These are phyloP conservation scores for Numenius phaeopus DNA, from an alignment of 2,797 vertebrate genomes.

Conservation along the genomic window DNA sequence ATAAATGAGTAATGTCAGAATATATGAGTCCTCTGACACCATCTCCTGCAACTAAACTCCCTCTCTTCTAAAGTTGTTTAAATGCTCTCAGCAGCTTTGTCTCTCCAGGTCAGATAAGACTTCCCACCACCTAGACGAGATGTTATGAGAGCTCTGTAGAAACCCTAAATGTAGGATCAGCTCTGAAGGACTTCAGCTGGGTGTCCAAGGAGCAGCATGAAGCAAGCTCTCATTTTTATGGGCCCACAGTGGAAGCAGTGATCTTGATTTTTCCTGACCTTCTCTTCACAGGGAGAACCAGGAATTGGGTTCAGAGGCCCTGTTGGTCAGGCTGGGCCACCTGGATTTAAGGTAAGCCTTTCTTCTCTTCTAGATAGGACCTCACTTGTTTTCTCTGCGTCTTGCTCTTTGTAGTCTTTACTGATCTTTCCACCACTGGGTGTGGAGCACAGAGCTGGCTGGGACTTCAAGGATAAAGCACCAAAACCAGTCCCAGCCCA, in stretches of 20 bases:
- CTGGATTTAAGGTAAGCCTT: slow-evolving; percentile 86
- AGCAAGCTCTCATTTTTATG: background rate
- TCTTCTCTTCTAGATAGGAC: background rate
- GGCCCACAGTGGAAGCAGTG: background rate
- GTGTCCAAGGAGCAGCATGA: background rate
- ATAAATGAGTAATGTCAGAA: background rate
- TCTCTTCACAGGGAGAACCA: slow-evolving; percentile 86
- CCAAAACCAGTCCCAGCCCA: background rate
- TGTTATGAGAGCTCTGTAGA: background rate
- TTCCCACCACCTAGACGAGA: background rate
- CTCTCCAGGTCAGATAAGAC: background rate
- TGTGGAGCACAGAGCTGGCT: background rate
- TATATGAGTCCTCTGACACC: background rate
- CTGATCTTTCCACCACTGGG: background rate
- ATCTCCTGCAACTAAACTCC: background rate
- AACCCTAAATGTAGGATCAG: background rate
- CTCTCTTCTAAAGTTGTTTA: background rate
- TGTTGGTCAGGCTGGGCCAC: slow-evolving; percentile 87
- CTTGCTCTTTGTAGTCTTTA: background rate
- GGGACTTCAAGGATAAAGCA: background rate
- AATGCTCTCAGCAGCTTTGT: background rate
- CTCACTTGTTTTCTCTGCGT: accelerated
- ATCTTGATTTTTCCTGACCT: background rate
- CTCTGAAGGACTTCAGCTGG: background rate
- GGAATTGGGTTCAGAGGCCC: slow-evolving; percentile 90